phyloP scores from a whole-genome alignment of 2,888 invertebrate genomes.

The Cosmia pyralina region DNA sequence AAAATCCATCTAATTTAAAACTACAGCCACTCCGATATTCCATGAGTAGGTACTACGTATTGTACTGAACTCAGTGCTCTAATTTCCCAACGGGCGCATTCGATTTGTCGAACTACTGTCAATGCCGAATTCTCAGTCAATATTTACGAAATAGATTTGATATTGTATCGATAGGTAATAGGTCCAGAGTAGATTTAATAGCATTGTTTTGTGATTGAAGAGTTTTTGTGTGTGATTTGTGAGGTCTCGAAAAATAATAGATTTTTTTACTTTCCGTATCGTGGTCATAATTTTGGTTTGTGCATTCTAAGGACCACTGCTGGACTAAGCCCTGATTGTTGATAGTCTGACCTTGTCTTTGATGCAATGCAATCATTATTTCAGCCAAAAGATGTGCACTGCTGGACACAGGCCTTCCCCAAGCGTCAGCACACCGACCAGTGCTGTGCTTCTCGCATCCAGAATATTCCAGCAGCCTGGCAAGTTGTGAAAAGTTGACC shows the following conservation, averaged over 20 bases:
- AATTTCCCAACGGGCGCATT: conserved; percentile 64
- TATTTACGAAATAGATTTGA: conserved; percentile 56
- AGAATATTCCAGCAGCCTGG: no score
- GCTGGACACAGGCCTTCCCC: no score
- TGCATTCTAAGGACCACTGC: not conserved
- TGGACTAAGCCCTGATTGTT: not conserved
- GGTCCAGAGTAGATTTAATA: conserved; percentile 14
- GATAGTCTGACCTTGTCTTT: not conserved
- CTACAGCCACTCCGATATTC: conserved; percentile 37
- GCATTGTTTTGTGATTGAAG: conserved; percentile 31
- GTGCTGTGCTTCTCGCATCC: not conserved
- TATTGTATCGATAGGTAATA: conserved; percentile 42
- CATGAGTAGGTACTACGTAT: conserved; percentile 35
- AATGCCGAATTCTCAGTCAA: conserved; percentile 56
- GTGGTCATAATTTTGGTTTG: not conserved
- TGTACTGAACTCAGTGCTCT: conserved; percentile 37
- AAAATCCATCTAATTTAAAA: conserved; percentile 49
- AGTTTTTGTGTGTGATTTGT: not conserved
- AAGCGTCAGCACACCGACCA: no score
- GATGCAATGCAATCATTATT: no score
- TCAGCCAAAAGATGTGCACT: not conserved
- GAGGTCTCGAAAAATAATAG: no score
- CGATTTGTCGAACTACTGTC: conserved; percentile 61
- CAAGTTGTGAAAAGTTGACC: not conserved
- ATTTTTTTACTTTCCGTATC: not conserved